Evolutionary conservation across 2,113 vertebrate genomes (phyloP), one percentile per base, ranked within the genome.

Genomic region (Indicator maculatus): DNA sequence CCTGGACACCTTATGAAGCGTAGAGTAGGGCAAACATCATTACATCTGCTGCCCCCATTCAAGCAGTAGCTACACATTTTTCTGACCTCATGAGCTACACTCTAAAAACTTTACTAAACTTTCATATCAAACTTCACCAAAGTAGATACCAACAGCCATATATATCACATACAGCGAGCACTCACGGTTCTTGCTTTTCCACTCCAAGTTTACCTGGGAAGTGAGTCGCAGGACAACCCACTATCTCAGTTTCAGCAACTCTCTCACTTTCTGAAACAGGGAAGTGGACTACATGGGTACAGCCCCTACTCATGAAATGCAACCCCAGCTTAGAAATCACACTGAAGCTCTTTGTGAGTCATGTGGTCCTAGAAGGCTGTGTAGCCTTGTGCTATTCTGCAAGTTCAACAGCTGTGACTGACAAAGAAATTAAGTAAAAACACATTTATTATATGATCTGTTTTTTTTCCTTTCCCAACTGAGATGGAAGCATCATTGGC

Each of bases 401-500:
- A 75, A 95, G 83, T 59, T 61, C 27, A 95, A 83, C 80, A 61
- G 73, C 88, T 96, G 89, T 93, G 95, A 95, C 41, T 88, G 90
- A 91, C 89, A 90, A 53, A 94, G 65, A 90, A 90, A 89, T 78
- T 11, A 83, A 96, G 73, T 93, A 86, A 95, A 95, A 86, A 2
- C 89, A 94, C 83, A 63, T 93, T 94, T 86, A 71, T 93, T 95
- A 65, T 64, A 83, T 83, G 93, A 94, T 90, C 89, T 89, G 79
- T 0, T 15, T 85, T 92, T 92, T 87, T 93, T 94, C 47, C 24
- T 36, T 90, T 91, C 69, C 79, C 58, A 88, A 1, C 28, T 75
- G 83, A 93, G 76, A 90, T 67, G 31, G 91, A 94, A 93, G 53
- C 86, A 93, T 81, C 85, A 39, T 33, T 96, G 96, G 93, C 93